These are phyloP conservation scores for Lydus trimaculatus DNA, from an alignment of 2,888 invertebrate species.

Conservation along the genomic window DNA sequence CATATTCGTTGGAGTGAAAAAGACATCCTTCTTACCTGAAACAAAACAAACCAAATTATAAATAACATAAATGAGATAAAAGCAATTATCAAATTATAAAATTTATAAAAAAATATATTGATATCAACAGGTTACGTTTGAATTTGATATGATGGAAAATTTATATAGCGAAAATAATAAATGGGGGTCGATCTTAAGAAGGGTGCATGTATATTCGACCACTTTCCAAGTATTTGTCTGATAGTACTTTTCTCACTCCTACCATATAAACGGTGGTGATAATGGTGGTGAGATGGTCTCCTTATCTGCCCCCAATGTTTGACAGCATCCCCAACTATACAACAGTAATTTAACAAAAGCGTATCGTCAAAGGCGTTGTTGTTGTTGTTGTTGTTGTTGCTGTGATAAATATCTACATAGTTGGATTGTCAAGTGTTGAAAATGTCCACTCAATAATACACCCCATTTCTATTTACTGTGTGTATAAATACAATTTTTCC, in stretches of 20 bases:
- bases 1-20: neutral
- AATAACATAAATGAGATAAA: neutral
- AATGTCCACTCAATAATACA: conserved; percentile 6
- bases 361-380: neutral
- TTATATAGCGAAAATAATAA: conserved; percentile 4
- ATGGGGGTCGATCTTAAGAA: neutral
- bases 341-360: neutral
- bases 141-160: neutral
- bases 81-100: neutral
- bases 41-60: conserved; percentile 12
- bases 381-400: too few species aligned
- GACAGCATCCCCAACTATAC: conserved; percentile 9
- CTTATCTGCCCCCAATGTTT: conserved; percentile 8
- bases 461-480: neutral
- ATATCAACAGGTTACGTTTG: neutral
- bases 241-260: neutral
- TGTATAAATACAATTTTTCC: too few species aligned
- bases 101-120: neutral
- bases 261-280: neutral
- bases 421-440: neutral
- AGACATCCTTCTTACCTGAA: conserved; percentile 21
- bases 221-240: neutral
- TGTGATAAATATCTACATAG: conserved; percentile 4
- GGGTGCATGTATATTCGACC: neutral
- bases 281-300: neutral